Evolutionary conservation across 2,113 vertebrate genomes (phyloP), one percentile per base, ranked within the genome.

Genomic region (Marmota monax): DNA sequence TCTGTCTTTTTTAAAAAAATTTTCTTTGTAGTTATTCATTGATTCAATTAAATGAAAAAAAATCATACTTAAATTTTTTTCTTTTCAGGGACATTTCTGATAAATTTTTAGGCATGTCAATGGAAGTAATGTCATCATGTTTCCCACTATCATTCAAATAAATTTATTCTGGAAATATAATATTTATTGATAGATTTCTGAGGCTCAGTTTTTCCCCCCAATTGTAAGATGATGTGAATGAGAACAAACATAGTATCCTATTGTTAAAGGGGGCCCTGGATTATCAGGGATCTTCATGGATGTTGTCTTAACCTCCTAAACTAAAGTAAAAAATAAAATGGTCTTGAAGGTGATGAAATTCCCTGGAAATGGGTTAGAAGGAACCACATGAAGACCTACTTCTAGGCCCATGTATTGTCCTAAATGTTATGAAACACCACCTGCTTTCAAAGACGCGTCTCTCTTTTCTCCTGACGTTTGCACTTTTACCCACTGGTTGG

Each of bases 1-100:
- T 90, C 77, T 80, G 4, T 17, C 61, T 63, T 63, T 91, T 77
- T 58, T 88, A 1, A 45, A 45, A 45, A 51, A 51, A 16, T 77
- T 96, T 63, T 37, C 39, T 88, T 94, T 23, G 61, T 51, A 69
- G 61, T 94, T 84, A 84, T 83, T 85, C 86, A 6, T 53, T 22
- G 79, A 73, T 72, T 95, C 14, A 93, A 53, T 79, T 65, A 84
- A 89, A 89, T 14, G n/a, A 65, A 7, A 2, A 13, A 32, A 79
- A 32, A 88, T 27, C 51, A 20, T 70, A 70, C 92, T 93, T 80
- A 67, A 69, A 23, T 88, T 27, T 58, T 91, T n/a, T 77, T 45
- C 65, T 80, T 93, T 39, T 13, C 20, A 72, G 14, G n/a, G 34
- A 63, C n/a, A 17, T 32, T 94, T 69, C n/a, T 74, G 10, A 88